phyloP scores from a whole-genome alignment of 2,797 vertebrate species.

The Podarcis lilfordi region DNA sequence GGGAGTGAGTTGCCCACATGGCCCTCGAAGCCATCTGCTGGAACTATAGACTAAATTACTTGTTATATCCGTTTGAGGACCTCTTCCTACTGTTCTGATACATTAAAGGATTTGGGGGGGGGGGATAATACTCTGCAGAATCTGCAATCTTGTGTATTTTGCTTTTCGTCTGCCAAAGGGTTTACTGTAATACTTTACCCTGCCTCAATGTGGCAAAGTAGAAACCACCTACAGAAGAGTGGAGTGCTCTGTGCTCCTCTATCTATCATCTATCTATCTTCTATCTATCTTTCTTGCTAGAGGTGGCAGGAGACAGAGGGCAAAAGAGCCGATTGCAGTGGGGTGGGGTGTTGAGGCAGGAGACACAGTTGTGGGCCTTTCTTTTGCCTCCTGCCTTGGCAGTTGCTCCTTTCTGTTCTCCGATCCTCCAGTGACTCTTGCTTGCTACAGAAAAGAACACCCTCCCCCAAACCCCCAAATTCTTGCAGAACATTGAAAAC shows the following conservation, averaged over 20 bases:
- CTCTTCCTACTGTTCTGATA: not conserved
- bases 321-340: not conserved
- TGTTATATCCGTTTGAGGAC: not conserved
- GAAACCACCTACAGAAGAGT: not conserved
- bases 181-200: not conserved
- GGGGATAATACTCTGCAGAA: not conserved
- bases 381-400: not conserved
- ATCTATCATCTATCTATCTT: no score
- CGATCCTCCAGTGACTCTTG: constrained; percentile 28
- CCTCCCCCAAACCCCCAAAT: not conserved
- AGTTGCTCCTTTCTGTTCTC: constrained; percentile 36
- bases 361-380: not conserved
- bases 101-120: not conserved
- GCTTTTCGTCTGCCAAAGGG: not conserved
- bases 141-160: not conserved
- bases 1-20: no score
- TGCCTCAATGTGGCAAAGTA: not conserved
- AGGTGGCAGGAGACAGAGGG: not conserved
- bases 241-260: not conserved
- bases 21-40: not conserved
- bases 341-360: not conserved
- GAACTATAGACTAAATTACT: not conserved
- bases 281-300: not conserved
- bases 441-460: not conserved
- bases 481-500: not conserved